phyloP scores from a whole-genome alignment of 2,888 invertebrate genomes.

The Microchrysa polita region DNA sequence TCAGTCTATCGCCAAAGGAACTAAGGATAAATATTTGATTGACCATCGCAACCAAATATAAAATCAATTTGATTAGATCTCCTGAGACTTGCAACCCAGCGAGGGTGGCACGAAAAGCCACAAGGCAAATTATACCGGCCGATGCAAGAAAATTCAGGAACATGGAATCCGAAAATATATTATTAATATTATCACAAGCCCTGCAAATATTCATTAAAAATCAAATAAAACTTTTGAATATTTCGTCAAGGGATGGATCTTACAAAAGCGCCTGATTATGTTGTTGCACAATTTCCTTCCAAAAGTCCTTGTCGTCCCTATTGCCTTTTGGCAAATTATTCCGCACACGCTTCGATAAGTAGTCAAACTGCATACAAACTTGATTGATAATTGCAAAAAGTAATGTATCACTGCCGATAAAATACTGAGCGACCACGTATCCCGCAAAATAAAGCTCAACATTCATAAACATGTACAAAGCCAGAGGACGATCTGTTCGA shows the following conservation, averaged over 20 bases:
- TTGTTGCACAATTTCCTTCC: not conserved
- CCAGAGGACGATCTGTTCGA: too few species aligned
- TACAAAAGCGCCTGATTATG: conserved; percentile 24
- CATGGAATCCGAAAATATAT: conserved; percentile 8
- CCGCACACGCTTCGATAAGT: conserved; percentile 24
- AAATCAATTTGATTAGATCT: conserved; percentile 23
- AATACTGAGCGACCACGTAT: conserved; percentile 13
- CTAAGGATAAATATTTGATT: conserved; percentile 33
- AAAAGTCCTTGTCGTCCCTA: not conserved
- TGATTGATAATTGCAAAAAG: conserved; percentile 28
- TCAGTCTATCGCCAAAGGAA: conserved; percentile 32
- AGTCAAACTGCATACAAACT: conserved; percentile 41
- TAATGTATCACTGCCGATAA: conserved; percentile 23
- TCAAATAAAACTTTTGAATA: too few species aligned
- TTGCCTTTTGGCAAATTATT: conserved; percentile 1
- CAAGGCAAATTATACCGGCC: conserved; percentile 22
- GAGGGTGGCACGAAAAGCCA: conserved; percentile 18
- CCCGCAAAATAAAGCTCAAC: conserved; percentile 11
- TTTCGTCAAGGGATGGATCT: too few species aligned
- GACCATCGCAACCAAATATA: conserved; percentile 19
- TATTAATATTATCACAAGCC: conserved; percentile 10
- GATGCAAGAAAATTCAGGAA: conserved; percentile 28
- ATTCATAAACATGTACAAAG: not conserved
- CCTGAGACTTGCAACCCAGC: not conserved
- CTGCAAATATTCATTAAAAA: too few species aligned